Base-by-base conservation (phyloP, 2,113 vertebrate species). In the Poeciliopsis turrubarensis region DNA sequence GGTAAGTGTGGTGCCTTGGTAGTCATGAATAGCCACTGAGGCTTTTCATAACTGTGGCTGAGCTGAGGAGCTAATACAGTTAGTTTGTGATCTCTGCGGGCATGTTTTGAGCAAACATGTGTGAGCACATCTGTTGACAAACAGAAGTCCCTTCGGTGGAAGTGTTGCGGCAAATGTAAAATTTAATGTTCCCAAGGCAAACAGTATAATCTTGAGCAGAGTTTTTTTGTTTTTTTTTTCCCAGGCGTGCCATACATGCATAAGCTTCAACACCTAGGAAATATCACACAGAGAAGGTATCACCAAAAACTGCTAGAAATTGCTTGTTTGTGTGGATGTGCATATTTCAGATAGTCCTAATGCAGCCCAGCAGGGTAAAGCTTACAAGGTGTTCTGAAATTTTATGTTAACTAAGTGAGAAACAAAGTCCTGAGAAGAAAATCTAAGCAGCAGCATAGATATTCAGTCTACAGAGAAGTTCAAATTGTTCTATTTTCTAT, bases 21-120 rank as follows among this genome's bases (percentile, higher is more conserved):
- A 78, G 29, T 66, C 81, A 86, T 86, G 57, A 86, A 87, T 81
- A 89, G 79, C 57, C 25, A 22, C 72, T 68, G 22, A 57, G 25
- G 17, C 17, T 57, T 9, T 73, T 65, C 25, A 65, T 31, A 71
- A 71, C 34, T 57, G 51, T 57, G 51, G 9, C 65, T 1, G 37
- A 68, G 37, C 61, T 26, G 63, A 66, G 39, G 30, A 84, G 72
- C 80, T 61, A 64, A 76, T 79, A 72, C 47, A 67, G 54, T 86
- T 67, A 57, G 44, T 80, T 19, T 65, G 54, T 29, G 65, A 34
- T 70, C 62, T 11, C 29, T 80, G 14, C 39, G 27, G 65, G 60
- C 29, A 32, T 39, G 54, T 65, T 47, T n/a, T 57, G 37, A 31
- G 60, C 51, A 66, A 37, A 14, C 31, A 37, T 37, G 31, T 12